phyloP scores from a whole-genome alignment of 2,888 invertebrate genomes.

The Apoderus coryli region DNA sequence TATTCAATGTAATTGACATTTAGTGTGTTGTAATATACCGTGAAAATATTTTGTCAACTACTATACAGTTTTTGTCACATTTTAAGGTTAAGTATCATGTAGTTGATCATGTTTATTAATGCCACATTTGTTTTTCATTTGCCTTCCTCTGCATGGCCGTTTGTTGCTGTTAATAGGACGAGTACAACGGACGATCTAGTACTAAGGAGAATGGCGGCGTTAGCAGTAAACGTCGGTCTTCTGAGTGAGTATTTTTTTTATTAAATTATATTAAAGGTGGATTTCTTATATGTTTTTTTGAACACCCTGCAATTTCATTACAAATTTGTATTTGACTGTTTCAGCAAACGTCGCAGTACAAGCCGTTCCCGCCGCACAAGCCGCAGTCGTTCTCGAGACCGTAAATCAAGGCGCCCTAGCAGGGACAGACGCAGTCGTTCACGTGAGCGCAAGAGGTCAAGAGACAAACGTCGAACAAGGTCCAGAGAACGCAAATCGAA shows the following conservation, averaged over 20 bases:
- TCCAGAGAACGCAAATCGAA: constrained; percentile 35
- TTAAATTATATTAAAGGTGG: too few species aligned
- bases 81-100: too few species aligned
- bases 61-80: too few species aligned
- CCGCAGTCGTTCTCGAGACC: constrained; percentile 8
- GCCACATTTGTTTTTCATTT: constrained; percentile 32
- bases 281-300: too few species aligned
- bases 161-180: constrained; percentile 39
- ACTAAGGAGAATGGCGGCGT: constrained; percentile 47
- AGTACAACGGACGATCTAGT: constrained; percentile 36
- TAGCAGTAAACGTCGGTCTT: constrained; percentile 33
- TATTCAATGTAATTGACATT: too few species aligned
- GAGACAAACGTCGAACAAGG: constrained; percentile 16
- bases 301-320: constrained; percentile 6
- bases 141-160: constrained; percentile 24
- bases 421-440: constrained; percentile 10
- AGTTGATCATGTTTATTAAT: constrained; percentile 34
- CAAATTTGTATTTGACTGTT: constrained; percentile 2
- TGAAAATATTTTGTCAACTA: too few species aligned
- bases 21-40: too few species aligned
- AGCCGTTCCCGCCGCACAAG: constrained; percentile 7
- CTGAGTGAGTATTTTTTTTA: constrained; percentile 40
- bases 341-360: constrained; percentile 10
- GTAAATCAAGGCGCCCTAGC: constrained; percentile 19
- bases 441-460: constrained; percentile 13